phyloP scores from a whole-genome alignment of 2,797 vertebrate genomes.

The Micrastur ruficollis region DNA sequence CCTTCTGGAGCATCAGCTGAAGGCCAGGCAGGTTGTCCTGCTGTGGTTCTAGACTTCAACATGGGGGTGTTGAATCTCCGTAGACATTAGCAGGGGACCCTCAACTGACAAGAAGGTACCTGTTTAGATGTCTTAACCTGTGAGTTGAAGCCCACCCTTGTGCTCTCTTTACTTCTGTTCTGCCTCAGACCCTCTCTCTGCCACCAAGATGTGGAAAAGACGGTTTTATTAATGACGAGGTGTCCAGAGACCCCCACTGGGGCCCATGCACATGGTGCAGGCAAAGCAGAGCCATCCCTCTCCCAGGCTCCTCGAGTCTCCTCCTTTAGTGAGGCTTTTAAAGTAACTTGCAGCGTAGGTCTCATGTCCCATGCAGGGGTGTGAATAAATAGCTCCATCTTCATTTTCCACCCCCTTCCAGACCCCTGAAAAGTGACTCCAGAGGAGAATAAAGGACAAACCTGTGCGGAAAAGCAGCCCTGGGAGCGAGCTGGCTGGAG shows the following conservation, averaged over 20 bases:
- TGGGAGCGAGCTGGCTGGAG: not conserved
- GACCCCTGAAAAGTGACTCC: not conserved
- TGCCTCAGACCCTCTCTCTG: not conserved
- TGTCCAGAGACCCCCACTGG: not conserved
- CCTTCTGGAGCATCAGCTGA: not conserved
- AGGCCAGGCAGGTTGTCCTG: not conserved
- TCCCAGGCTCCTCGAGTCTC: not conserved
- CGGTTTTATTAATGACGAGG: not conserved
- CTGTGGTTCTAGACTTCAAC: not conserved
- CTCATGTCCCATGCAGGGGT: not conserved
- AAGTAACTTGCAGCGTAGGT: not conserved
- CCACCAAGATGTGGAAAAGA: not conserved
- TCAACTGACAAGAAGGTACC: not conserved
- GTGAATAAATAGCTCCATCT: not conserved
- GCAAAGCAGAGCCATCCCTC: not conserved
- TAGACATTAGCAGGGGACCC: not conserved
- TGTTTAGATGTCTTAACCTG: not conserved
- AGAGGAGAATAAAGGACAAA: not conserved
- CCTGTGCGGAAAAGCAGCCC: not conserved
- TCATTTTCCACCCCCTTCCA: not conserved
- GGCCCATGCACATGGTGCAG: fast-evolving
- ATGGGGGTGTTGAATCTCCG: not conserved
- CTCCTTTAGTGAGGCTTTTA: not conserved
- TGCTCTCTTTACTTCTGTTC: not conserved
- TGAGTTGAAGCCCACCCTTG: fast-evolving